Conservation (phyloP, 1,140 invertebrate species). For the Drosophila arawakana region DNA sequence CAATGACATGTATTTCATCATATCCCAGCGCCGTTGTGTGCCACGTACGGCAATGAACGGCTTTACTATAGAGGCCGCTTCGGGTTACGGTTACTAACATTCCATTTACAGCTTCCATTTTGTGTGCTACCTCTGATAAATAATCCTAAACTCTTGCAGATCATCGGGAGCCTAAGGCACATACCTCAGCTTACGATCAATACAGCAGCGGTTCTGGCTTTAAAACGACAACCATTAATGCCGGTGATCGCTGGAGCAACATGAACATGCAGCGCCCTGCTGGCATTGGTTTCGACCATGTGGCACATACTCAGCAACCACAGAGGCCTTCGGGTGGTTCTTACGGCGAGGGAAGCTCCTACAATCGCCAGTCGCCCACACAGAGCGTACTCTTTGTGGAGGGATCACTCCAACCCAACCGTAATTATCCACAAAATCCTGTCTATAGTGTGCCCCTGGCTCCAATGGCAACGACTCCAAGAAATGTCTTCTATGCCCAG, state of each 20-base stretch:
- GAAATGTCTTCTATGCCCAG: constrained; percentile 60
- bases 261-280: constrained; percentile 75
- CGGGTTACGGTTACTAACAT: constrained; percentile 64
- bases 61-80: constrained; percentile 16
- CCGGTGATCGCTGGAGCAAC: constrained; percentile 68
- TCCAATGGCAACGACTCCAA: constrained; percentile 48
- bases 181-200: constrained; percentile 26
- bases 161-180: constrained; percentile 55
- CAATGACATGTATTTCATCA: constrained; percentile 59
- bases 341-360: constrained; percentile 54
- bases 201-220: constrained; percentile 40
- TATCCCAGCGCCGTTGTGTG: constrained; percentile 58
- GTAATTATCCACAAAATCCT: constrained; percentile 70
- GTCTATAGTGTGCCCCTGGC: constrained; percentile 66
- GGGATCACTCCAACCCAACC: constrained; percentile 73
- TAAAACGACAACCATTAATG: constrained; percentile 17
- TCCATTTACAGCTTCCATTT: not conserved
- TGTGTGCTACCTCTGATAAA: not conserved
- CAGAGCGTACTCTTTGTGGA: constrained; percentile 70
- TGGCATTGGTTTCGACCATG: constrained; percentile 44
- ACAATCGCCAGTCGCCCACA: constrained; percentile 40
- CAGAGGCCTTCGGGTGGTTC: constrained; percentile 24
- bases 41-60: constrained; percentile 43
- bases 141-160: constrained; percentile 47
- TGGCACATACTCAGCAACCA: not conserved